Conservation (phyloP, 2,113 vertebrate genomes). For the Tapirus terrestris region DNA sequence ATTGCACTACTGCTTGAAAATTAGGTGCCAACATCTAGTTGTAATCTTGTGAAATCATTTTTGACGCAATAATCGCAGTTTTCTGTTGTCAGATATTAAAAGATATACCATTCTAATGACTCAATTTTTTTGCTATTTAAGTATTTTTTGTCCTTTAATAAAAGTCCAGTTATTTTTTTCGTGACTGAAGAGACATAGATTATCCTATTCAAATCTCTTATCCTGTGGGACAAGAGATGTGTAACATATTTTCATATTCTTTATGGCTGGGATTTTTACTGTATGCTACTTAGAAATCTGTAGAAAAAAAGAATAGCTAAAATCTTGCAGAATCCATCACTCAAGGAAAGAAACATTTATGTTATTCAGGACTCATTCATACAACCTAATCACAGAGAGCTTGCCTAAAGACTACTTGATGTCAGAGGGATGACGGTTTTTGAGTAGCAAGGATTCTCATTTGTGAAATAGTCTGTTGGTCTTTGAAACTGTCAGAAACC, state of each 20-base stretch:
- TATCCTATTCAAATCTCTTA: background rate
- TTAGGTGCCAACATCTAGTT: slow-evolving; percentile 30
- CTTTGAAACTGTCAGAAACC: slow-evolving; percentile 58
- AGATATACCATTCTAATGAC: background rate
- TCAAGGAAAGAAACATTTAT: slow-evolving; percentile 38
- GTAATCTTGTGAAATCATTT: slow-evolving; percentile 37
- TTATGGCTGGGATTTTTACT: background rate
- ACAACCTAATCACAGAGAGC: slow-evolving; percentile 3
- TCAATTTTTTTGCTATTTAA: background rate
- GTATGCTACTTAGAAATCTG: background rate
- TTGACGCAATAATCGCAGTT: background rate
- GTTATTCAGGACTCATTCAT: slow-evolving; percentile 52
- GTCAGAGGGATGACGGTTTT: background rate
- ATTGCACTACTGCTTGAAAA: slow-evolving; percentile 50
- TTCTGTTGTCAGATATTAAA: background rate
- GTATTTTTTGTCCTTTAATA: background rate
- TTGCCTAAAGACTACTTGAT: background rate
- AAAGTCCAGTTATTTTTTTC: background rate
- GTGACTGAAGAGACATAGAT: background rate
- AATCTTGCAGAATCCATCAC: slow-evolving; percentile 40
- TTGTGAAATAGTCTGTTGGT: background rate
- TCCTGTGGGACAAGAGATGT: background rate
- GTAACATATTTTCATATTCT: background rate
- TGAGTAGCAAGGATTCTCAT: background rate
- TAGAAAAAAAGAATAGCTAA: slow-evolving; percentile 5